phyloP scores from a whole-genome alignment of 35 echinoderm and acorn worm genomes.

The Holothuria glaberrima region DNA sequence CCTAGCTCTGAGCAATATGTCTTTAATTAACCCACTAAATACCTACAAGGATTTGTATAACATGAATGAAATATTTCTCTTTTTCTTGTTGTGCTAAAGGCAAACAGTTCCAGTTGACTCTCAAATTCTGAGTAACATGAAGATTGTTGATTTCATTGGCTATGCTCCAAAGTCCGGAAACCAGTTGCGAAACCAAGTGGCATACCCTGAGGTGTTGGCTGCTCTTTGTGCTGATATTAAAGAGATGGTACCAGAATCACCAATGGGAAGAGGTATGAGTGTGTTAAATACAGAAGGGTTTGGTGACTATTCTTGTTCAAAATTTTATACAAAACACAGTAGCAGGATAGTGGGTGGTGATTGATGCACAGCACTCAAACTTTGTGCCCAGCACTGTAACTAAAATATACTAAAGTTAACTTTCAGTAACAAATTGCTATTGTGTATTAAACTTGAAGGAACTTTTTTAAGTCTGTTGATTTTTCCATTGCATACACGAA shows the following conservation, averaged over 20 bases:
- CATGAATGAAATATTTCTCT: background rate
- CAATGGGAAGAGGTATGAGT: conserved; percentile 86
- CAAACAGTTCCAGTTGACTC: conserved; percentile 73
- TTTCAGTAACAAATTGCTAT: too few species aligned
- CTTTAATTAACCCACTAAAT: too few species aligned
- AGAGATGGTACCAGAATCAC: conserved; percentile 82
- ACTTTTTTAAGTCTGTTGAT: too few species aligned
- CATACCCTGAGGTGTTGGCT: conserved; percentile 73
- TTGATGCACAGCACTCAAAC: too few species aligned
- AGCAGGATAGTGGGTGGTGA: background rate
- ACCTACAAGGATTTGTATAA: too few species aligned
- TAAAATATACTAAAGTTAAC: too few species aligned
- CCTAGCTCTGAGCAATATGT: too few species aligned
- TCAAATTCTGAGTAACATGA: conserved; percentile 80
- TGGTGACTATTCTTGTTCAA: background rate
- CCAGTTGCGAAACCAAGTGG: conserved; percentile 77
- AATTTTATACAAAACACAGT: background rate
- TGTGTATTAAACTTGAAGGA: too few species aligned
- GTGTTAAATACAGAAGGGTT: too few species aligned
- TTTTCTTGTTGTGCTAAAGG: conserved; percentile 29
- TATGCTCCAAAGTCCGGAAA: conserved; percentile 88
- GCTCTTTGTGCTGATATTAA: conserved; percentile 35
- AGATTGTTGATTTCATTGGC: conserved; percentile 93
- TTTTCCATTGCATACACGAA: too few species aligned
- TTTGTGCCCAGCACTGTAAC: too few species aligned